Percentiles rank a stretch among this genome's conserved stretches.
Conservation (phyloP, 2,888 invertebrate species). For the Tinea semifulvella region DNA sequence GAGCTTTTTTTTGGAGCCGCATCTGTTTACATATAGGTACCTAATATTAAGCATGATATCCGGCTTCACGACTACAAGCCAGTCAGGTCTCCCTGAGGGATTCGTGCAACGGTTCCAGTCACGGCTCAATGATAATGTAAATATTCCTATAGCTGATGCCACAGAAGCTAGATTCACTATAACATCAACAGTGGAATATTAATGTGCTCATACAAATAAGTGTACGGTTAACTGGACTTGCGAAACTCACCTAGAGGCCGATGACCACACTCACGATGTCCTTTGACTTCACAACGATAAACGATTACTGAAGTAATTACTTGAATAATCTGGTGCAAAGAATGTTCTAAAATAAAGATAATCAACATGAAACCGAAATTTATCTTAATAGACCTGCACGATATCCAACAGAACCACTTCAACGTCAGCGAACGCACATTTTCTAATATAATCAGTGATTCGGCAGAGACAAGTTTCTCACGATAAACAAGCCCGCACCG, state of each 20-base stretch:
- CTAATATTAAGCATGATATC: constrained; percentile 16
- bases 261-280: constrained; percentile 40
- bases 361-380: no score
- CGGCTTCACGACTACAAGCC: neutral
- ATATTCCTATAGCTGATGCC: constrained; percentile 4
- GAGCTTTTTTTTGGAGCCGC: constrained; percentile 30
- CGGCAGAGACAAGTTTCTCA: neutral
- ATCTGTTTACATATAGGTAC: constrained; percentile 29
- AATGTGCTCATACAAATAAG: constrained; percentile 50
- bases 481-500: constrained; percentile 5
- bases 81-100: neutral
- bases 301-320: no score
- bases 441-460: constrained; percentile 2
- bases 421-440: no score
- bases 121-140: neutral
- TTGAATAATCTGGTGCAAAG: no score
- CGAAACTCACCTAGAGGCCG: constrained; percentile 60
- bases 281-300: no score
- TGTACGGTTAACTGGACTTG: constrained; percentile 61
- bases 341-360: no score
- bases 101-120: neutral
- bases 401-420: no score
- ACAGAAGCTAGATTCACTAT: constrained; percentile 41
- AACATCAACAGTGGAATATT: constrained; percentile 55
- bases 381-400: no score